These are phyloP conservation scores for Dasypolia templi DNA, from an alignment of 2,888 invertebrate genomes.

Conservation along the genomic window DNA sequence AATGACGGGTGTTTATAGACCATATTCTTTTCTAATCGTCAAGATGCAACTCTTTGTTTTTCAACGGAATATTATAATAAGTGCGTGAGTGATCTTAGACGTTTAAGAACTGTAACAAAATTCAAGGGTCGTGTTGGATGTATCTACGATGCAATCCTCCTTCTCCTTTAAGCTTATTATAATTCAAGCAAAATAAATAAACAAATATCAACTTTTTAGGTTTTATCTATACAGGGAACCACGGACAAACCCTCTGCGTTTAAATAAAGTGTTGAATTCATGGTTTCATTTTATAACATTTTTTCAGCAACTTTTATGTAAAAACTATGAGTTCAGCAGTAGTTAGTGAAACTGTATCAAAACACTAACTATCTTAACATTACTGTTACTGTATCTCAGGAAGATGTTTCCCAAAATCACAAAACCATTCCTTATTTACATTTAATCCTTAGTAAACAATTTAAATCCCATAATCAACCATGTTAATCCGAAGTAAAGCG, in stretches of 20 bases:
- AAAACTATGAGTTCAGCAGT: not conserved
- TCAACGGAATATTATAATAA: not conserved
- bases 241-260: no score
- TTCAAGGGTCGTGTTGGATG: not conserved
- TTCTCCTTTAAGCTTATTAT: not conserved
- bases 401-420: slow-evolving; percentile 1
- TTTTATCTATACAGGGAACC: no score
- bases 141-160: not conserved
- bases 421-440: slow-evolving; percentile 17
- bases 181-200: no score
- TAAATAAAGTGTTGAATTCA: no score
- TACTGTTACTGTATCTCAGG: not conserved
- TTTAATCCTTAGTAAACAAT: slow-evolving; percentile 36
- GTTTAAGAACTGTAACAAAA: not conserved
- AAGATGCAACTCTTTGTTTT: not conserved
- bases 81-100: not conserved
- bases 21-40: no score
- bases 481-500: slow-evolving; percentile 30
- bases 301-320: not conserved
- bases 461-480: slow-evolving; percentile 34
- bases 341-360: not conserved
- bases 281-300: no score
- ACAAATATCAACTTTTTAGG: no score
- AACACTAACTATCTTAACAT: not conserved
- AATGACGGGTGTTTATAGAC: no score